Percentiles rank a stretch among this genome's conserved stretches.
phyloP scores from a whole-genome alignment of 1,140 invertebrate genomes.

The Drosophila equinoxialis region DNA sequence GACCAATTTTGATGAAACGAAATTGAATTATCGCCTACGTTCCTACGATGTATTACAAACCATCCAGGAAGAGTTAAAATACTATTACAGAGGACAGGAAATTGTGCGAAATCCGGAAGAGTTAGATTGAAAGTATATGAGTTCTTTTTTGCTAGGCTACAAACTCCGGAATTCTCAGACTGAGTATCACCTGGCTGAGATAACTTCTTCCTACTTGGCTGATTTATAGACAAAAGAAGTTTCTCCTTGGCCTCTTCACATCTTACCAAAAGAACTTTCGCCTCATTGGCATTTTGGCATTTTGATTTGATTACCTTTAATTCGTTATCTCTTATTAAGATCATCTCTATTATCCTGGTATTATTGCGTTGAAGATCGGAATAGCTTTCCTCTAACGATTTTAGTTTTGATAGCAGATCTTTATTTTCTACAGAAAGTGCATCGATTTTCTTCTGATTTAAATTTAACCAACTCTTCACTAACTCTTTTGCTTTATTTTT shows the following conservation, averaged over 20 bases:
- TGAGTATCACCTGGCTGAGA: too few relatives aligned
- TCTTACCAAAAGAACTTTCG: too few relatives aligned
- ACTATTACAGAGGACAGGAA: background rate
- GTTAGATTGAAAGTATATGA: background rate
- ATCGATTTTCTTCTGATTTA: background rate
- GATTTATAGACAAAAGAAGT: too few relatives aligned
- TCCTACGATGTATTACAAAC: background rate
- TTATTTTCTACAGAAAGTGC: too few relatives aligned
- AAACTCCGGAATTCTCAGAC: too few relatives aligned
- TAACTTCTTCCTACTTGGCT: too few relatives aligned
- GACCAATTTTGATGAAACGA: slow-evolving; percentile 1
- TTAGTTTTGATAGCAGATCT: background rate
- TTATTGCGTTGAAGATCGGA: background rate
- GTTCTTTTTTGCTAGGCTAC: background rate
- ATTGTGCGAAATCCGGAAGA: background rate
- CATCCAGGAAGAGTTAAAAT: background rate
- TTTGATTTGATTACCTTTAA: background rate
- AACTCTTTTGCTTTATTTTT: too few relatives aligned
- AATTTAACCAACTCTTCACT: background rate
- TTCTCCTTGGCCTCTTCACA: too few relatives aligned
- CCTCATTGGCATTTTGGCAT: too few relatives aligned
- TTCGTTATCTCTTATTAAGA: too few relatives aligned
- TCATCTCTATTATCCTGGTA: background rate
- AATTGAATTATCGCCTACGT: background rate
- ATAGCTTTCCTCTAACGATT: background rate